Evolutionary conservation across 2,113 vertebrate species (phyloP).

Genomic region (Hemibagrus wyckioides): DNA sequence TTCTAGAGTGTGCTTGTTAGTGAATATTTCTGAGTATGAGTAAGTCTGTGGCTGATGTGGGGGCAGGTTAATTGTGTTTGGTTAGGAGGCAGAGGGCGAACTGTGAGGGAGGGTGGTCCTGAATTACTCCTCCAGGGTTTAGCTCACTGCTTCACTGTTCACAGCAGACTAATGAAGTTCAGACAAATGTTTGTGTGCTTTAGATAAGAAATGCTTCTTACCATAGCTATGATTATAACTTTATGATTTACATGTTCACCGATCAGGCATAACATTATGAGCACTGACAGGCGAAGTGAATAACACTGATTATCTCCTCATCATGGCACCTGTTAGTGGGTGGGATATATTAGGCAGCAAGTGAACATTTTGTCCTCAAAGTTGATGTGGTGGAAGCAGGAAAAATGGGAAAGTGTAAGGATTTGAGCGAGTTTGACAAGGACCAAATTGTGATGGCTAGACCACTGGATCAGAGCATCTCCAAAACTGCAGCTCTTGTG

Average conservation of each 20-base stretch:
- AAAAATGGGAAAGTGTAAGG: no score
- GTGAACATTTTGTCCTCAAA: no score
- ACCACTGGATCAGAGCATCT: no score
- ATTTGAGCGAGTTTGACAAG: no score
- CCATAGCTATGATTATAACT: not conserved
- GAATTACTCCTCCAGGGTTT: conserved; percentile 2
- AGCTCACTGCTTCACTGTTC: not conserved
- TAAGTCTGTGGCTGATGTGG: conserved; percentile 16
- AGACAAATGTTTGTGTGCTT: conserved; percentile 3
- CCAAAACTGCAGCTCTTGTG: no score
- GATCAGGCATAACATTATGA: no score
- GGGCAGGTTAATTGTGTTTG: conserved; percentile 15
- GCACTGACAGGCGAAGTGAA: no score
- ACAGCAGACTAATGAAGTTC: conserved; percentile 3
- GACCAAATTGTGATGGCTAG: no score
- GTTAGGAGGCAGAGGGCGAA: not conserved
- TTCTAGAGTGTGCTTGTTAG: not conserved
- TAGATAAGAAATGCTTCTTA: not conserved
- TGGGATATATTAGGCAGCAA: no score
- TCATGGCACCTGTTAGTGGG: no score
- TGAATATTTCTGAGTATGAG: conserved; percentile 5
- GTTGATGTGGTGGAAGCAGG: no score
- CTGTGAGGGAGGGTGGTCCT: not conserved
- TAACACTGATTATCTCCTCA: no score
- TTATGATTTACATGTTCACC: not conserved